Conservation (phyloP, 2,888 invertebrate genomes). For the Eilema depressum region DNA sequence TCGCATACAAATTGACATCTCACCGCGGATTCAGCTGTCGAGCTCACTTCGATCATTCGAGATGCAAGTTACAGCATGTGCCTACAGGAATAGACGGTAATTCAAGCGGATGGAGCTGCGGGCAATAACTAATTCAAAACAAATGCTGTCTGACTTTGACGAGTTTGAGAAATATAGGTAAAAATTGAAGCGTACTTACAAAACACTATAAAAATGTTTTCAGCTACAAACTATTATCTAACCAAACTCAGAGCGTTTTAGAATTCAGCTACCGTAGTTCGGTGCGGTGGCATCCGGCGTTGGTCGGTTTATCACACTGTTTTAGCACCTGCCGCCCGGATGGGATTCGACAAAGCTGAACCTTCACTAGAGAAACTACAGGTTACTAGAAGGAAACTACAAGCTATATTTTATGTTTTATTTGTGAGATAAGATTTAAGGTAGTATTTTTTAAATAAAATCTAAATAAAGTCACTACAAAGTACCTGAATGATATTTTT, state of each 20-base stretch:
- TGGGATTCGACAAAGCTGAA: slow-evolving; percentile 45
- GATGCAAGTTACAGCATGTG: too few relatives aligned
- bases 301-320: slow-evolving; percentile 62
- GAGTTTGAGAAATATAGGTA: too few relatives aligned
- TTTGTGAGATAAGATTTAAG: slow-evolving; percentile 28
- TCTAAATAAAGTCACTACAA: too few relatives aligned
- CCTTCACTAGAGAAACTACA: slow-evolving; percentile 47
- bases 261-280: slow-evolving; percentile 34
- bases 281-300: slow-evolving; percentile 41
- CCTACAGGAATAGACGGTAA: too few relatives aligned
- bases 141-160: background rate
- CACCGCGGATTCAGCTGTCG: too few relatives aligned
- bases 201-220: background rate
- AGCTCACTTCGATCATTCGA: too few relatives aligned
- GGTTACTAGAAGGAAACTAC: slow-evolving; percentile 54
- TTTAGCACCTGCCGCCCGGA: slow-evolving; percentile 67
- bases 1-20: too few relatives aligned
- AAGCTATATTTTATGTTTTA: slow-evolving; percentile 47
- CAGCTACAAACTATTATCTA: background rate
- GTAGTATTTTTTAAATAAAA: too few relatives aligned
- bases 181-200: background rate
- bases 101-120: too few relatives aligned
- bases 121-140: background rate
- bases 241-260: slow-evolving; percentile 32
- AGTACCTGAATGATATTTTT: too few relatives aligned